These are phyloP conservation scores for Netelia virgata DNA, from an alignment of 2,888 invertebrate species.

Conservation along the genomic window DNA sequence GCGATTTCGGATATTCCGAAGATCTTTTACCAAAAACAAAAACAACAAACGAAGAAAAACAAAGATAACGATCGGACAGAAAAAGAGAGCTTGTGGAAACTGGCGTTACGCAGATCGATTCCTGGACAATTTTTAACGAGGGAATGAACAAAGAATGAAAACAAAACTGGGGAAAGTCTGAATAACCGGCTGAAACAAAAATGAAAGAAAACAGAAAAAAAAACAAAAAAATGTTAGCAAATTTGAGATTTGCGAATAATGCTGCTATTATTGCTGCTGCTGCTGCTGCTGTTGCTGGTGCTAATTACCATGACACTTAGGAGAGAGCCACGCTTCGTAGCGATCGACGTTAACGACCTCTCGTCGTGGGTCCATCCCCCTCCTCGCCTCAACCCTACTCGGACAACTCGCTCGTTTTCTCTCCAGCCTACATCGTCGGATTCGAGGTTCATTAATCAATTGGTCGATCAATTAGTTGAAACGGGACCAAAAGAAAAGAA, in stretches of 20 bases:
- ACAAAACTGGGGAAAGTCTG: no score
- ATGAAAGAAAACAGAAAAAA: no score
- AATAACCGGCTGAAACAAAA: no score
- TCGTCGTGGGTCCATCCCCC: slow-evolving; percentile 24
- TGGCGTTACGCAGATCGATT: no score
- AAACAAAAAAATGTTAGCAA: no score
- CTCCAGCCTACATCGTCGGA: slow-evolving; percentile 19
- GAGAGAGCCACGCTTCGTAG: slow-evolving; percentile 40
- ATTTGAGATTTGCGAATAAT: not conserved
- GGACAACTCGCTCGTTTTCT: slow-evolving; percentile 54
- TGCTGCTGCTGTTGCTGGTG: slow-evolving; percentile 58
- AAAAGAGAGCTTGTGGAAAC: no score
- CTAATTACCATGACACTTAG: slow-evolving; percentile 59
- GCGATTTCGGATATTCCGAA: not conserved
- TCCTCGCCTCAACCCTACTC: not conserved
- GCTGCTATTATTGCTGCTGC: not conserved
- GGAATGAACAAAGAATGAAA: no score
- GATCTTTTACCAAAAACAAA: no score
- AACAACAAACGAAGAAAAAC: no score
- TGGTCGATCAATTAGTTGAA: slow-evolving; percentile 77
- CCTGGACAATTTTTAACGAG: no score
- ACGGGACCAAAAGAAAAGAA: slow-evolving; percentile 75
- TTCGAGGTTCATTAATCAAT: slow-evolving; percentile 78
- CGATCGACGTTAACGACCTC: slow-evolving; percentile 40
- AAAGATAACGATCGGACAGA: no score